Percentiles rank a stretch among this genome's conserved stretches.
Conservation (phyloP, 1,140 invertebrate genomes). For the Amphibalanus amphitrite region DNA sequence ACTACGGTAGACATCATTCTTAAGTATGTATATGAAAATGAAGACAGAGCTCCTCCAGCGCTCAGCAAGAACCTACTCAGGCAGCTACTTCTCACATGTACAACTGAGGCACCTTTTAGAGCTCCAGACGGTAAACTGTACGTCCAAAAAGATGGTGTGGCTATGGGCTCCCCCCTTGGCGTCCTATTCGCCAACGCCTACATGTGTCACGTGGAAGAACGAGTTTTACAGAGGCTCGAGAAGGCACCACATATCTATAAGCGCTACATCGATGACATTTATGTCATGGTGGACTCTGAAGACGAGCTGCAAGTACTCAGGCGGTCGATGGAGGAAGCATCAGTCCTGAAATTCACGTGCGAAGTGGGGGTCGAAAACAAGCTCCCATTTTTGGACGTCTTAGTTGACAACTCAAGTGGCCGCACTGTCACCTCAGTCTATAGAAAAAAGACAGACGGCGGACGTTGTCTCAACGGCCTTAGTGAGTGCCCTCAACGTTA, state of each 20-base stretch:
- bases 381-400: too few relatives aligned
- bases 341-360: too few relatives aligned
- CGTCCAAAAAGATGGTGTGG: conserved; percentile 7
- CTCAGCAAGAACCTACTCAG: conserved; percentile 3
- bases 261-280: too few relatives aligned
- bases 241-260: not conserved
- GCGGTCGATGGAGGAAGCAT: too few relatives aligned
- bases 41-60: conserved; percentile 4
- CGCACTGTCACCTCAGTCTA: too few relatives aligned
- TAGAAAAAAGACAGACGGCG: too few relatives aligned
- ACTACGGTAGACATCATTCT: conserved; percentile 7
- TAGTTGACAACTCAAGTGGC: too few relatives aligned
- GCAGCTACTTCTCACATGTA: not conserved
- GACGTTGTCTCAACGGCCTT: too few relatives aligned
- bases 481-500: too few relatives aligned
- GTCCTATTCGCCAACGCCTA: conserved; percentile 7
- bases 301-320: too few relatives aligned
- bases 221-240: not conserved
- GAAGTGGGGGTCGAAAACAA: too few relatives aligned
- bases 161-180: conserved; percentile 9
- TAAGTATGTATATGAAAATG: conserved; percentile 6
- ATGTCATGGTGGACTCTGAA: too few relatives aligned
- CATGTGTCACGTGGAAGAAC: conserved; percentile 5
- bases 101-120: not conserved
- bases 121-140: not conserved